Evolutionary conservation across 2,888 invertebrate genomes (phyloP).

Genomic region (Acanthacorydalis orientalis): DNA sequence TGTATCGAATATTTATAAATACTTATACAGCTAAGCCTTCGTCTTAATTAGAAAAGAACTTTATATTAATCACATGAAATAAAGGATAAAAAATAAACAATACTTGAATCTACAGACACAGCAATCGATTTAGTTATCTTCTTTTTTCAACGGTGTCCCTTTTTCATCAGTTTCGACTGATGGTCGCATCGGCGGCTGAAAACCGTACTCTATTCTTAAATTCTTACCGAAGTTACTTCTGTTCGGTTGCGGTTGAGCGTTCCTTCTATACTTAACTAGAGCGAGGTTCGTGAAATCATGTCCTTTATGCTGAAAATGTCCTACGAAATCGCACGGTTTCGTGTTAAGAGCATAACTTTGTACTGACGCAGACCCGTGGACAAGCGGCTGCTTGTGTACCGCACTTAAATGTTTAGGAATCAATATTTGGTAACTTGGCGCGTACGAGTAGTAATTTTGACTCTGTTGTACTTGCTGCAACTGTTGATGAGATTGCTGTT

Average conservation of each 20-base stretch:
- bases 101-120: no score
- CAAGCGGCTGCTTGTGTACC: slow-evolving; percentile 7
- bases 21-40: no score
- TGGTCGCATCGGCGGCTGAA: slow-evolving; percentile 65
- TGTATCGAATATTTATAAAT: no score
- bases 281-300: slow-evolving; percentile 18
- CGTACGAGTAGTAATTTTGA: slow-evolving; percentile 7
- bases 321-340: slow-evolving; percentile 24
- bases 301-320: slow-evolving; percentile 30
- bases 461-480: slow-evolving; percentile 4
- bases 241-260: slow-evolving; percentile 11
- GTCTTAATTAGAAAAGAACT: no score
- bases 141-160: slow-evolving; percentile 39
- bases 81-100: neutral
- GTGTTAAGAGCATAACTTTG: neutral
- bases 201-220: slow-evolving; percentile 63
- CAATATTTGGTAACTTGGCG: slow-evolving; percentile 10
- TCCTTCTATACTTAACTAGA: slow-evolving; percentile 30
- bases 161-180: slow-evolving; percentile 65
- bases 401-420: neutral
- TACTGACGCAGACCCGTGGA: slow-evolving; percentile 3
- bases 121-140: slow-evolving; percentile 5
- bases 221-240: slow-evolving; percentile 40
- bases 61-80: neutral
- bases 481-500: neutral